A percentile compares a stretch with the other conserved stretches of the same genome.
These are phyloP conservation scores for Phymorhynchus buccinoides DNA, from an alignment of 1,140 invertebrate genomes.

Conservation along the genomic window DNA sequence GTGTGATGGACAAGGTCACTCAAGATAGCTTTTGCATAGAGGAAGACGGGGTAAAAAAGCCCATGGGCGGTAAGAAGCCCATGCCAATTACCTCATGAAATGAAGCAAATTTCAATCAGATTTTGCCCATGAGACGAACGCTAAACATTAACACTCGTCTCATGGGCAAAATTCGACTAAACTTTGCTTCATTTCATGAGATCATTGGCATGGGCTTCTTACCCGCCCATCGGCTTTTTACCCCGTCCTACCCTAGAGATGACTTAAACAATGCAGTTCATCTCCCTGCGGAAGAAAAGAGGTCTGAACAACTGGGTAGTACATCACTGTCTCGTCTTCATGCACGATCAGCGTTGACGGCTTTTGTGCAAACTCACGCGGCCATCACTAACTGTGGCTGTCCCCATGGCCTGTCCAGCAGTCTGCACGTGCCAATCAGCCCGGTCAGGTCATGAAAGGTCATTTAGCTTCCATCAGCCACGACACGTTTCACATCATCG, in stretches of 20 bases:
- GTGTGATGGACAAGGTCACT: background rate
- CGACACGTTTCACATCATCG: constrained; percentile 2
- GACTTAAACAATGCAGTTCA: background rate
- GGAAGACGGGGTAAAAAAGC: no score
- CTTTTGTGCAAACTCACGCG: constrained; percentile 6
- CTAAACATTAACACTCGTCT: no score
- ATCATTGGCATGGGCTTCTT: no score
- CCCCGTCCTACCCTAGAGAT: no score
- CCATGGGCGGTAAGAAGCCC: no score
- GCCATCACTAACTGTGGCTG: background rate
- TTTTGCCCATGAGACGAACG: no score
- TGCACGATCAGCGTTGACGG: background rate
- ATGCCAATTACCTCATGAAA: no score
- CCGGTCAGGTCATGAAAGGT: background rate
- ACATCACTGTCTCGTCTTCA: constrained; percentile 8
- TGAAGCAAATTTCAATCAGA: no score
- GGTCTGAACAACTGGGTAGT: background rate
- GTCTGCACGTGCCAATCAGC: background rate
- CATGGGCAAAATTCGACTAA: no score
- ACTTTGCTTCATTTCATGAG: no score
- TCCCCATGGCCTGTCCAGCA: background rate
- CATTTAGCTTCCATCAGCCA: constrained; percentile 6
- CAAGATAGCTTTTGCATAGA: background rate
- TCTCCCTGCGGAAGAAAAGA: background rate
- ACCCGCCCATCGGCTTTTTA: no score